These are phyloP conservation scores for Rachycentron canadum DNA, from an alignment of 2,797 vertebrate genomes.

Conservation along the genomic window DNA sequence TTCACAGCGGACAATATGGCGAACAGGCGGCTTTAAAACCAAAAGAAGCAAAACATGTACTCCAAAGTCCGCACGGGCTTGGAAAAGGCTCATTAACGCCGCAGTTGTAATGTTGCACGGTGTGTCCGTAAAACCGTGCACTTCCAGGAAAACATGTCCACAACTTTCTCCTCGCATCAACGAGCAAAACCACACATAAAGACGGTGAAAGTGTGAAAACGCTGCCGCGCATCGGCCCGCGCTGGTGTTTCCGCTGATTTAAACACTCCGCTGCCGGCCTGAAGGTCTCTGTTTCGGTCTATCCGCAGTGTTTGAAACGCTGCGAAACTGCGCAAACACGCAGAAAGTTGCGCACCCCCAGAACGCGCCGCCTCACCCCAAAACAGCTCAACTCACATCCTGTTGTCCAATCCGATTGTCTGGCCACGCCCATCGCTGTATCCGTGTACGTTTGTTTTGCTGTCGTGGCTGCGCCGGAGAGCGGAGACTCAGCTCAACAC, in stretches of 20 bases:
- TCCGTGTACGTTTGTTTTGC: slow-evolving; percentile 78
- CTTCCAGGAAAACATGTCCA: slow-evolving; percentile 81
- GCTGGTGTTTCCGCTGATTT: slow-evolving; percentile 58
- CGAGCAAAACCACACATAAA: slow-evolving; percentile 53
- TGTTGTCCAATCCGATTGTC: slow-evolving; percentile 80
- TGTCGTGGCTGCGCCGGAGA: slow-evolving; percentile 35
- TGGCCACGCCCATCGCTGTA: slow-evolving; percentile 70
- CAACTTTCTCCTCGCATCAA: slow-evolving; percentile 76
- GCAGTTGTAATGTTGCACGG: slow-evolving; percentile 50
- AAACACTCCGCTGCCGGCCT: not conserved
- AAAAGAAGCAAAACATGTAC: slow-evolving; percentile 12
- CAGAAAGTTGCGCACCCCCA: slow-evolving; percentile 52
- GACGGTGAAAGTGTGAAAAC: slow-evolving; percentile 42
- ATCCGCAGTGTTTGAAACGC: slow-evolving; percentile 26
- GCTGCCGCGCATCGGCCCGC: slow-evolving; percentile 46
- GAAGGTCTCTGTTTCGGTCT: not conserved
- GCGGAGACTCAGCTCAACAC: slow-evolving; percentile 26
- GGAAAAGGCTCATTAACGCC: slow-evolving; percentile 21
- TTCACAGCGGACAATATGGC: slow-evolving; percentile 77
- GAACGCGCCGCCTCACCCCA: slow-evolving; percentile 75
- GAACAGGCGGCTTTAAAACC: slow-evolving; percentile 54
- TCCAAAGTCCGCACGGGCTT: slow-evolving; percentile 35
- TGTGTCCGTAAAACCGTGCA: slow-evolving; percentile 58
- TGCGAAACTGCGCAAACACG: slow-evolving; percentile 62
- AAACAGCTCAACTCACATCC: slow-evolving; percentile 77